These are phyloP conservation scores for Troilus luridus DNA, from an alignment of 2,888 invertebrate species.

Conservation along the genomic window DNA sequence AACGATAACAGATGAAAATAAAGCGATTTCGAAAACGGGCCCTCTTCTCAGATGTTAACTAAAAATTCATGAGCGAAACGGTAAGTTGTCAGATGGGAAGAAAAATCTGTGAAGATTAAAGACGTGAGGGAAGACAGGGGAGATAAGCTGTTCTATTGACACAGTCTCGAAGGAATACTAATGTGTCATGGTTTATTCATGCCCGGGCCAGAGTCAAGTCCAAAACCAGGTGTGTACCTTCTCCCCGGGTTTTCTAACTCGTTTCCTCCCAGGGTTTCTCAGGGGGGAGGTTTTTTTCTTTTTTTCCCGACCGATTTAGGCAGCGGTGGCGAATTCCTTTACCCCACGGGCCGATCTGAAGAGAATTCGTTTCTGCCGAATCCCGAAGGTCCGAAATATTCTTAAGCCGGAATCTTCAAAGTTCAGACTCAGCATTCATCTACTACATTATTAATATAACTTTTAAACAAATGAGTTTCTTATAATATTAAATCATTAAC, in stretches of 20 bases:
- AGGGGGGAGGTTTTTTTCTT: not conserved
- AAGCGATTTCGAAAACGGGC: constrained; percentile 36
- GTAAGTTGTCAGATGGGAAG: constrained; percentile 16
- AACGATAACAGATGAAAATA: constrained; percentile 22
- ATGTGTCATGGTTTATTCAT: constrained; percentile 56
- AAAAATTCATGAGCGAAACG: constrained; percentile 38
- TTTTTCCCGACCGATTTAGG: constrained; percentile 38
- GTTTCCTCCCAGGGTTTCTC: not conserved
- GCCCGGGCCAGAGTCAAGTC: not conserved
- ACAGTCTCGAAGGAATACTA: constrained; percentile 55
- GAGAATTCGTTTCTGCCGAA: not conserved
- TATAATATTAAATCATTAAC: too few species aligned
- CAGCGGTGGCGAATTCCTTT: constrained; percentile 28
- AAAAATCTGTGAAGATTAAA: constrained; percentile 31
- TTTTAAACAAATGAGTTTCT: too few species aligned
- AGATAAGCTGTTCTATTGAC: constrained; percentile 56
- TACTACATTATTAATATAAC: too few species aligned
- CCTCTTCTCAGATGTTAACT: constrained; percentile 21
- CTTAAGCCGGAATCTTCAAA: not conserved
- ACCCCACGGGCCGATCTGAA: not conserved
- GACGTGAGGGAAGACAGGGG: constrained; percentile 20
- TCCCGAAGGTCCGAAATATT: not conserved
- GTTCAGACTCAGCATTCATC: not conserved
- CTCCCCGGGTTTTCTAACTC: constrained; percentile 24
- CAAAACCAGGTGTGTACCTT: constrained; percentile 38